Base-by-base conservation (phyloP, 2,888 invertebrate genomes). In the Ctena decussata region DNA sequence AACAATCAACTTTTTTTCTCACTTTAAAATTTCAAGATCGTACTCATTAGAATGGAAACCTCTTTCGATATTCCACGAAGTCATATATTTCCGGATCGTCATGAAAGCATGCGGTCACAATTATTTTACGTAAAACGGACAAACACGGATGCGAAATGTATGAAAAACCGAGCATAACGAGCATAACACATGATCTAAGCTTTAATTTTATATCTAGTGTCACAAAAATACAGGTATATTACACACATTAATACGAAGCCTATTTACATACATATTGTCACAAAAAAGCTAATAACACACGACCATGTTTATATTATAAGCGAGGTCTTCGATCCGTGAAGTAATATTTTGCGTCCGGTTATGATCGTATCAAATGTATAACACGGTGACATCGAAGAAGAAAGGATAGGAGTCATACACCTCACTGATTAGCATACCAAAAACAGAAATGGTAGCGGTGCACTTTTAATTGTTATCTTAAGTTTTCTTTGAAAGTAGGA, bases 311-410 rank as follows among this genome's bases (percentile, higher is more conserved):
- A n/a, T 65, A 21, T 5, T 5, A 32, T 18, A 32, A 21, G 65
- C 18, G 65, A 35, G 65, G 35, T 65, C 30, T 1, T 8, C 21
- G 65, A 35, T 12, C 65, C 65, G 65, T 65, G 57, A 57, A 46
- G 57, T 57, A 32, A 65, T 65, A 35, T 65, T 35, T 65, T 65
- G 27, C 57, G 57, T 57, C 57, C 57, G 57, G 57, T 57, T 57
- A 30, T 57, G 27, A 27, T 57, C n/a, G n/a, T 11, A 11, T 8
- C 27, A 3, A 11, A 12, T 35, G 65, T 35, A 65, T 30, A 35
- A 1, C 32, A 35, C 35, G 12, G 32, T 65, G 35, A 65, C 65
- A 65, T 35, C 35, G 65, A 65, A 65, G 6, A 3, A 3, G 5
- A 18, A 21, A 2, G 12, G 15, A 21, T 3, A 65, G 65, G 24